Conservation (phyloP, 2,888 invertebrate species). For the Carabus problematicus region DNA sequence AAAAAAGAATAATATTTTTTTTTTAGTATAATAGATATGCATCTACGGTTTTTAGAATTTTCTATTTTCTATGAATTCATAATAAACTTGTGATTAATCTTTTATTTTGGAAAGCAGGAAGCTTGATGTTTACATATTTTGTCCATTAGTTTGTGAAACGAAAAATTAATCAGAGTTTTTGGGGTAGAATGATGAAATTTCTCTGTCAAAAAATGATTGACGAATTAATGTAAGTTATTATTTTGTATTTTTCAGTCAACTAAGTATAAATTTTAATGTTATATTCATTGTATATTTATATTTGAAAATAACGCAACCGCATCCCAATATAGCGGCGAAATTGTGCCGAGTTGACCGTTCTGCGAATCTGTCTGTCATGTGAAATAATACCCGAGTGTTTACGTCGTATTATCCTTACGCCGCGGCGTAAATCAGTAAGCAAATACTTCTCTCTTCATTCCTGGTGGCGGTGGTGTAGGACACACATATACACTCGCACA, state of each 20-base stretch:
- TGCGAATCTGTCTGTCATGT: neutral
- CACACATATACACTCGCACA: neutral
- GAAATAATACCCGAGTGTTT: slow-evolving; percentile 3
- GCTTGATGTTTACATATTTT: slow-evolving; percentile 17
- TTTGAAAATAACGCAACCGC: too few relatives aligned
- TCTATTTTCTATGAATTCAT: slow-evolving; percentile 23
- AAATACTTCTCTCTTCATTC: neutral
- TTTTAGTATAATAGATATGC: slow-evolving; percentile 16
- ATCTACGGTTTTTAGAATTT: slow-evolving; percentile 24
- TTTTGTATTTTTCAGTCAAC: too few relatives aligned
- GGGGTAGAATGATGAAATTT: too few relatives aligned
- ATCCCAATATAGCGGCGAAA: too few relatives aligned
- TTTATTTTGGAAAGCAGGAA: slow-evolving; percentile 6
- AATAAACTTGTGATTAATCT: slow-evolving; percentile 20
- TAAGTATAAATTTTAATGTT: too few relatives aligned
- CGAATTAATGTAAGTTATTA: too few relatives aligned
- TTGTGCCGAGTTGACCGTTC: too few relatives aligned
- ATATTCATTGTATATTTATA: too few relatives aligned
- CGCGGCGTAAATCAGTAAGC: slow-evolving; percentile 1
- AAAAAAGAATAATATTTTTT: slow-evolving; percentile 31
- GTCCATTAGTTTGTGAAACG: slow-evolving; percentile 7
- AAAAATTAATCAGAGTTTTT: too few relatives aligned
- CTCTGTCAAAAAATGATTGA: too few relatives aligned
- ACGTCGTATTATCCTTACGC: neutral
- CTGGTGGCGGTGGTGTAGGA: too few relatives aligned